Evolutionary conservation across 2,797 vertebrate genomes (phyloP).

Genomic region (Pipistrellus pipistrellus): DNA sequence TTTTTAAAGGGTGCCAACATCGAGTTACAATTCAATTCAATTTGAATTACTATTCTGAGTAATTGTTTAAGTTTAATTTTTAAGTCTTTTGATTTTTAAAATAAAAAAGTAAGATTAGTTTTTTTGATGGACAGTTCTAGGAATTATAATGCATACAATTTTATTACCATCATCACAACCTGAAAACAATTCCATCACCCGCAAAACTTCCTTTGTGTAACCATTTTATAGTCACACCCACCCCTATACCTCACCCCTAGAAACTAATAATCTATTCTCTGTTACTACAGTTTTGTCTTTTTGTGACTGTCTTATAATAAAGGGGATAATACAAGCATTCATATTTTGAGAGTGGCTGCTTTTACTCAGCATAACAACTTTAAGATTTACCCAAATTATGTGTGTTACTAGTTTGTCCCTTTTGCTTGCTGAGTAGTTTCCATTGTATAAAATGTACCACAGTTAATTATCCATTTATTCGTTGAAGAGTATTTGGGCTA

Average conservation of each 20-base stretch:
- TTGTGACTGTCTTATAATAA: background rate
- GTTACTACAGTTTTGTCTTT: background rate
- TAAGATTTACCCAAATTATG: background rate
- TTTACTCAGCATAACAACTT: background rate
- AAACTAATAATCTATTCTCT: background rate
- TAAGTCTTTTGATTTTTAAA: background rate
- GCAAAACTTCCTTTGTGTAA: background rate
- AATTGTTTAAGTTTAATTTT: background rate
- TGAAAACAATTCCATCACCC: background rate
- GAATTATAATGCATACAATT: background rate
- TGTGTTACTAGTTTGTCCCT: background rate
- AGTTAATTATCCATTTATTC: background rate
- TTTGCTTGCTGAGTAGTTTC: background rate
- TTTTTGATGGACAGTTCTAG: background rate
- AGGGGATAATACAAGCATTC: background rate
- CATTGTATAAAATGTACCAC: background rate
- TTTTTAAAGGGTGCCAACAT: background rate
- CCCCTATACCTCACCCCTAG: too few species aligned
- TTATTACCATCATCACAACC: background rate
- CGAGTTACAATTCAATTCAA: slow-evolving; percentile 10
- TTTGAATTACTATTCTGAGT: background rate
- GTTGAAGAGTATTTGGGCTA: background rate
- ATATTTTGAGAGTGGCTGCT: background rate
- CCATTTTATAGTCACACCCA: background rate
- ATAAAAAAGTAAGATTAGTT: background rate